phyloP scores from a whole-genome alignment of 1,140 invertebrate genomes.

The Drosophila cardini region DNA sequence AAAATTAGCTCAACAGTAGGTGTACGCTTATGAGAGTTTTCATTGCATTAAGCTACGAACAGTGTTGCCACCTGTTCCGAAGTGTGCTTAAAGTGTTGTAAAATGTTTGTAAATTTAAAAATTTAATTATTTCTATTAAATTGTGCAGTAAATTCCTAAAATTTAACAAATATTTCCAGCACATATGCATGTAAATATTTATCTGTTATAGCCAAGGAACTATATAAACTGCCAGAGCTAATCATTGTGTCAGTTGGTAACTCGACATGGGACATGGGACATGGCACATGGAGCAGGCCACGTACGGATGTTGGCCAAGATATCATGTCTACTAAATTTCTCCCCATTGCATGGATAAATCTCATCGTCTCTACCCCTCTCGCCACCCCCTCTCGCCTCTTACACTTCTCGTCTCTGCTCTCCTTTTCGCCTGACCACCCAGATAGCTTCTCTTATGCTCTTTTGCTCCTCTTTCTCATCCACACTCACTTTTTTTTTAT shows the following conservation, averaged over 20 bases:
- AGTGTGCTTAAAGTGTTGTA: too few species aligned
- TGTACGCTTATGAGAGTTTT: too few species aligned
- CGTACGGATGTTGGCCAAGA: slow-evolving; percentile 29
- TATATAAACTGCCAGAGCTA: slow-evolving; percentile 39
- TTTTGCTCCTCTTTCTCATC: slow-evolving; percentile 25
- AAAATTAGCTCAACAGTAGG: too few species aligned
- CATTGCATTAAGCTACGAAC: too few species aligned
- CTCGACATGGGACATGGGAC: slow-evolving; percentile 13
- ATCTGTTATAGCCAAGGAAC: slow-evolving; percentile 4
- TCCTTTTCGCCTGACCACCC: not conserved
- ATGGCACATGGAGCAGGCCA: slow-evolving; percentile 15
- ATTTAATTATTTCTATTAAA: too few species aligned
- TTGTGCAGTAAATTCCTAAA: too few species aligned
- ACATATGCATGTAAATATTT: not conserved
- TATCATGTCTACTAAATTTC: slow-evolving; percentile 32
- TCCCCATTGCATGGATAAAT: slow-evolving; percentile 17
- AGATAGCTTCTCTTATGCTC: too few species aligned
- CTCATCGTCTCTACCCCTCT: not conserved
- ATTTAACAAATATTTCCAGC: too few species aligned
- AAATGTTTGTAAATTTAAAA: too few species aligned
- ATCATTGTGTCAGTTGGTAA: slow-evolving; percentile 36
- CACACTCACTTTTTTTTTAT: slow-evolving; percentile 56
- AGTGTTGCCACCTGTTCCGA: too few species aligned
- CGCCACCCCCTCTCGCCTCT: too few species aligned
- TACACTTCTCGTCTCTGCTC: not conserved